Evolutionary conservation across 2,797 vertebrate genomes (phyloP), one percentile per base, ranked within the genome.

Genomic region (Amphiprion clarkii): DNA sequence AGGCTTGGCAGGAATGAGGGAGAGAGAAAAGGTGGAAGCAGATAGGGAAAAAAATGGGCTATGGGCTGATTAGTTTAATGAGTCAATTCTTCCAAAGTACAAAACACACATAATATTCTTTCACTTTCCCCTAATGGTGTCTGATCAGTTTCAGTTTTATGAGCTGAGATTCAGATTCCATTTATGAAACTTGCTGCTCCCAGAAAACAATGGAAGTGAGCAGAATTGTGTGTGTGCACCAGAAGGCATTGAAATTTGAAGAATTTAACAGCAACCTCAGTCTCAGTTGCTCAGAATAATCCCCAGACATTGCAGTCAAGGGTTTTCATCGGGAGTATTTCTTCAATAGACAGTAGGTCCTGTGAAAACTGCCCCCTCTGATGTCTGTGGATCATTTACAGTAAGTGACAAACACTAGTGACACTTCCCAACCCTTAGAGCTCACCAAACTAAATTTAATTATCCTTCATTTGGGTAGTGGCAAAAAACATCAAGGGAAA

Each of bases 1-100:
- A 55, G 39, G 13, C 42, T 81, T 85, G 79, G 71, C 65, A 82
- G 64, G 54, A 76, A 29, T 67, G 39, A 53, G 10, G 40, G 13
- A 39, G 16, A 60, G 21, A 31, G n/a, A 61, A 19, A 33, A 62
- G 70, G 62, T 62, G 51, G 11, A 73, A 59, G 40, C 23, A 73
- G 74, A 74, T 39, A 57, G 44, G 29, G 36, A 61, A 72, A 29
- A 27, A 76, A 53, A 71, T 40, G 11, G 17, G 44, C 44, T 44
- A 31, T 12, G n/a, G 16, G 19, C 40, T 79, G 67, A 72, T 74
- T 64, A 60, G 40, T 72, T 76, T 58, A 76, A 65, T 61, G 44
- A 59, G 27, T 40, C 6, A 44, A 57, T 76, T 69, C 29, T 65
- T 65, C 36, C 31, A 44, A 69, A 68, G 49, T 48, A 23, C 12